Evolutionary conservation across 2,888 invertebrate species (phyloP), one percentile per base, ranked within the genome.

Genomic region (Drosophila greeni): DNA sequence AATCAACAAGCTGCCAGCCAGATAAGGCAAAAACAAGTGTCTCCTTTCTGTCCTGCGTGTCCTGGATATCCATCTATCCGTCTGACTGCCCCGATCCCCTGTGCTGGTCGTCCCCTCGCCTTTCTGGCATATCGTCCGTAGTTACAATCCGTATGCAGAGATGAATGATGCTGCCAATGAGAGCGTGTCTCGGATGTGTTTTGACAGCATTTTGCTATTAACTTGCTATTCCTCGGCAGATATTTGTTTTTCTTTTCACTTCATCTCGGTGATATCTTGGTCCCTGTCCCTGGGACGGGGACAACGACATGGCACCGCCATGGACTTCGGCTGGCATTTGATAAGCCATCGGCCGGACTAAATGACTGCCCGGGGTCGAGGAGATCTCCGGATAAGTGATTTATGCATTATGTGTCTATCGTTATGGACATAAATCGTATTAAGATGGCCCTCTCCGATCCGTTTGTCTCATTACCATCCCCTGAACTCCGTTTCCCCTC

Each of bases 371-470:
- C 24, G 40, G 40, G 54, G 39, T 31, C 26, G 36, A 29, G 26
- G 55, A 42, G 61, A 60, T 62, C 57, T 54, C 26, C 26, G 57
- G 58, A 69, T 68, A 69, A 70, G 65, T 70, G 65, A 73, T 76
- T 76, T 73, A 73, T 74, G 73, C 74, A 57, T 43, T 40, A 62
- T 65, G 67, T 40, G 53, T 55, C 74, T 52, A 70, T 70, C 67
- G 67, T 67, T 67, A 47, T 54, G 57, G 37, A 54, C 71, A 66
- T 69, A 73, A 76, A 75, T 75, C 72, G 66, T 58, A 75, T 76
- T 72, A 75, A 53, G 42, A 67, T 74, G 49, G 51, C 9, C 24
- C 48, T 5, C 33, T 29, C 60, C 42, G 18, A 29, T 11, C 24
- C 48, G 26, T n/a, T 39, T 43, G 37, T 16, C 70, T 70, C 70